phyloP scores from a whole-genome alignment of 1,140 invertebrate species.

The Euglossa dilemma region DNA sequence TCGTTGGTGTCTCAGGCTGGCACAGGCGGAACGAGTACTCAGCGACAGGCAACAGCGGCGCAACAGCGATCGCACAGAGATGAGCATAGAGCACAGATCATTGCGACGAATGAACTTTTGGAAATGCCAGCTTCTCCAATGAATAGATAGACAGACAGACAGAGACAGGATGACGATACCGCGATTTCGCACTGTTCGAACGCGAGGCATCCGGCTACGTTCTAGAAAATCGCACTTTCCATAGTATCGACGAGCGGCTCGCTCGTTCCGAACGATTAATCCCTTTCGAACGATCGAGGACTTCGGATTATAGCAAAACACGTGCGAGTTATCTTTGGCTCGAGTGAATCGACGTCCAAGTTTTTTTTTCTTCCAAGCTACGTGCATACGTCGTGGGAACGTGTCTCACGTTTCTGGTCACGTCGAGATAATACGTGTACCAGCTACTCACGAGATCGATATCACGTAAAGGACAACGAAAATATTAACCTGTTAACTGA shows the following conservation, averaged over 20 bases:
- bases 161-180: conserved; percentile 32
- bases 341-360: conserved; percentile 17
- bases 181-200: conserved; percentile 24
- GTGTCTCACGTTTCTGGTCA: background rate
- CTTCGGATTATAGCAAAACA: background rate
- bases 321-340: conserved; percentile 6
- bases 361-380: background rate
- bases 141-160: conserved; percentile 59
- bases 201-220: conserved; percentile 7
- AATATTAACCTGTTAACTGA: background rate
- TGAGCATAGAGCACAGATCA: conserved; percentile 53
- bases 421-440: background rate
- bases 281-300: background rate
- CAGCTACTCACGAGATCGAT: background rate
- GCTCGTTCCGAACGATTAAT: conserved; percentile 42
- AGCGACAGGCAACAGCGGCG: conserved; percentile 65
- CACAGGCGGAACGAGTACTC: conserved; percentile 53
- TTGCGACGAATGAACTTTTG: conserved; percentile 47
- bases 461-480: background rate
- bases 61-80: conserved; percentile 61
- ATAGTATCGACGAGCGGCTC: background rate
- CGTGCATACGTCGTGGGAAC: background rate
- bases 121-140: conserved; percentile 44
- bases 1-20: conserved; percentile 48
- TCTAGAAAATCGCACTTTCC: background rate